Base-by-base conservation (phyloP, 2,888 invertebrate species). In the Clostera curtula region DNA sequence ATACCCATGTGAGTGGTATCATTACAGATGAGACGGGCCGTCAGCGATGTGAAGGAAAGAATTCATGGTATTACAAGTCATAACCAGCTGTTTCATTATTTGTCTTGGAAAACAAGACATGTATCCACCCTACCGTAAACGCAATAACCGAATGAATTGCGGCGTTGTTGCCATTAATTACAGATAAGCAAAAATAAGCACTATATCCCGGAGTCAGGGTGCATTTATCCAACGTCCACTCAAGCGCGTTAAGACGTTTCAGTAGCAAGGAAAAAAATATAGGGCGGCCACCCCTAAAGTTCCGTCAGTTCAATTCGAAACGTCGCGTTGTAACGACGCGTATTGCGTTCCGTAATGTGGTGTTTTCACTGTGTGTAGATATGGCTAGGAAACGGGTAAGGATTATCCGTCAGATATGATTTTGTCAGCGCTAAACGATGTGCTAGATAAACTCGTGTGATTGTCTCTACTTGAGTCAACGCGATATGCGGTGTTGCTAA, bases 361-460 rank as follows among this genome's bases (percentile, higher is more conserved):
- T 57, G 57, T 46, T 50, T 23, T 47, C 47, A 43, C 47, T 48
- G 40, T 52, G 41, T 46, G 40, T 54, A 57, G 54, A 51, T 43
- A 77, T 79, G 79, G 79, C 77, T 69, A 76, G 66, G 59, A 77
- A 77, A 69, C 56, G 79, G 77, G 77, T 79, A 75, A 74, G 75
- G 60, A 53, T 38, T 42, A n/a, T n/a, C n/a, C n/a, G n/a, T n/a
- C n/a, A n/a, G 25, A 34, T 32, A 27, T 37, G n/a, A n/a, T 19
- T 18, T 43, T 23, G 34, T 29, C 36, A 38, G 36, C n/a, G n/a
- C n/a, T n/a, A n/a, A n/a, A n/a, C n/a, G n/a, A n/a, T n/a, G n/a
- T n/a, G n/a, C n/a, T n/a, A n/a, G n/a, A n/a, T n/a, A n/a, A n/a
- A n/a, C n/a, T n/a, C n/a, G n/a, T n/a, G n/a, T n/a, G n/a, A n/a